Percentiles rank a stretch among this genome's conserved stretches.
These are phyloP conservation scores for Timema podura DNA, from an alignment of 2,888 invertebrate genomes.

Conservation along the genomic window DNA sequence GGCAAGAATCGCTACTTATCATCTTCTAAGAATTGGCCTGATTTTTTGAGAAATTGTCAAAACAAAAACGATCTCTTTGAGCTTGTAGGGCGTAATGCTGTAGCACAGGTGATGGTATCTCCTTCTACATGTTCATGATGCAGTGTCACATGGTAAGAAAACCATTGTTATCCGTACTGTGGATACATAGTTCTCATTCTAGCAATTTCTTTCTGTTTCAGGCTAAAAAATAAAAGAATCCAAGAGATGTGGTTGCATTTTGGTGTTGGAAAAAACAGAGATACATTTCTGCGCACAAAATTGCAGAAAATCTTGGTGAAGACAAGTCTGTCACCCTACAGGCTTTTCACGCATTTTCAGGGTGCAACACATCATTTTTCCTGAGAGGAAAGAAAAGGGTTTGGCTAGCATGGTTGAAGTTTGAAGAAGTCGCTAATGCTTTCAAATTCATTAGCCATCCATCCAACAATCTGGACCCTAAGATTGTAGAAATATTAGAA, in stretches of 20 bases:
- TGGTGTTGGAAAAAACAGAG: not conserved
- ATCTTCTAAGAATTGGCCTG: not conserved
- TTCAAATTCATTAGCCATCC: not conserved
- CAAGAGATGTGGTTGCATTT: constrained; percentile 17
- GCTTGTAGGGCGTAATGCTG: not conserved
- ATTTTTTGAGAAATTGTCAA: constrained; percentile 4
- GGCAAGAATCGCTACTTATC: not conserved
- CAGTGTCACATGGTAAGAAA: too few species aligned
- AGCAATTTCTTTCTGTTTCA: constrained; percentile 13
- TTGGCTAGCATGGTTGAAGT: not conserved
- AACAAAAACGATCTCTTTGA: not conserved
- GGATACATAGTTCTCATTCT: not conserved
- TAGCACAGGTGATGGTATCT: too few species aligned
- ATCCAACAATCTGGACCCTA: constrained; percentile 1
- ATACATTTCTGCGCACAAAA: constrained; percentile 12
- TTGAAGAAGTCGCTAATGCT: not conserved
- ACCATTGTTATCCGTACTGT: too few species aligned
- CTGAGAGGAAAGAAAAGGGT: not conserved
- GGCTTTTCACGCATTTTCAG: constrained; percentile 10
- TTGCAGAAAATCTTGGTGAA: constrained; percentile 15
- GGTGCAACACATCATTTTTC: not conserved
- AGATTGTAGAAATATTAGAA: not conserved
- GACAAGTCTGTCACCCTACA: not conserved
- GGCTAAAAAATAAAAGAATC: not conserved
- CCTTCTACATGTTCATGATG: too few species aligned